These are phyloP conservation scores for Erebia aethiops DNA, from an alignment of 2,888 invertebrate species.

Conservation along the genomic window DNA sequence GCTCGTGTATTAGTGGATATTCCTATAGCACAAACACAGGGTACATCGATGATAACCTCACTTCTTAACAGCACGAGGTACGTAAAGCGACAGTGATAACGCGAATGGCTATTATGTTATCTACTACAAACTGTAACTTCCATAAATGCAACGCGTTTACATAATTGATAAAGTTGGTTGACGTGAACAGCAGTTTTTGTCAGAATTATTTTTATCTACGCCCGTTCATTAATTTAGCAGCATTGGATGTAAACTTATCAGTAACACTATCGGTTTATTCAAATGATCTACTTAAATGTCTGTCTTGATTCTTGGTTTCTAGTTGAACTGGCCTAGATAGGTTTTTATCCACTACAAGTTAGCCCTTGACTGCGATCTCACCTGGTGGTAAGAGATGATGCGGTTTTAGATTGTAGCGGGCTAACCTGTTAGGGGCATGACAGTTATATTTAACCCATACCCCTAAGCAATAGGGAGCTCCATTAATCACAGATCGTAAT, in stretches of 20 bases:
- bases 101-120: slow-evolving; percentile 35
- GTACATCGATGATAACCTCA: slow-evolving; percentile 37
- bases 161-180: slow-evolving; percentile 24
- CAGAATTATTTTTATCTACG: slow-evolving; percentile 5
- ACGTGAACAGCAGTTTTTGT: not conserved
- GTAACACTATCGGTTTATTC: not conserved
- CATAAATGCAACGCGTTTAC: slow-evolving; percentile 29
- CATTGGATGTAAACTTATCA: not conserved
- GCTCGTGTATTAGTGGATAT: slow-evolving; percentile 29
- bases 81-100: slow-evolving; percentile 36
- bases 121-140: slow-evolving; percentile 32
- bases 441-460: too few relatives aligned
- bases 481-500: too few relatives aligned
- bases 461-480: too few relatives aligned
- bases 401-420: too few relatives aligned
- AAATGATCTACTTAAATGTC: too few relatives aligned
- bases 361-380: too few relatives aligned
- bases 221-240: not conserved
- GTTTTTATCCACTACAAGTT: too few relatives aligned
- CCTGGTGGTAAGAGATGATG: too few relatives aligned
- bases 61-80: slow-evolving; percentile 36
- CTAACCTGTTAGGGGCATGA: too few relatives aligned
- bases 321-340: too few relatives aligned
- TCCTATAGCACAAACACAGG: slow-evolving; percentile 21
- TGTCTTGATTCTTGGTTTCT: too few relatives aligned